Conservation (phyloP, 2,888 invertebrate species). For the Bellardia pandia region DNA sequence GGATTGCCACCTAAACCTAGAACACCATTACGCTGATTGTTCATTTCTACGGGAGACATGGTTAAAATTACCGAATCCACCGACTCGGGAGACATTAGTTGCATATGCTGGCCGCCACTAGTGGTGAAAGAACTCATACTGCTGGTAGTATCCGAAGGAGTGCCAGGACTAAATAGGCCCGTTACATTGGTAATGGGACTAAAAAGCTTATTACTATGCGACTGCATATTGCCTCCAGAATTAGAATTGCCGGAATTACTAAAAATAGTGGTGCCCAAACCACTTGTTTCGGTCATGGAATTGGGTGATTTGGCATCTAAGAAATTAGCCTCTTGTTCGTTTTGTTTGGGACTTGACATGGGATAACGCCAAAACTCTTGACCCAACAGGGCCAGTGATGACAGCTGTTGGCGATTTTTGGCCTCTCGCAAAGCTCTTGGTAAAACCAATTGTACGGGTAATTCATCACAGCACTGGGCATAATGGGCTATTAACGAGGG, state of each 20-base stretch:
- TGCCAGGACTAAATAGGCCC: constrained; percentile 83
- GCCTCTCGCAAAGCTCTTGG: constrained; percentile 94
- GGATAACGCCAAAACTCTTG: constrained; percentile 94
- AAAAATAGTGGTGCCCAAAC: constrained; percentile 83
- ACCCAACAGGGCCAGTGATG: constrained; percentile 94
- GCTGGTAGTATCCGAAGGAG: constrained; percentile 88
- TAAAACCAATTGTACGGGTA: constrained; percentile 94
- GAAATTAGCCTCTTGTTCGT: constrained; percentile 75
- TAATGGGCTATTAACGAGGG: constrained; percentile 97
- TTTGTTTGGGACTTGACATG: constrained; percentile 89
- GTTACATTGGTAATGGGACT: constrained; percentile 76
- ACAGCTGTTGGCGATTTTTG: constrained; percentile 94
- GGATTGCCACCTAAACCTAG: constrained; percentile 74
- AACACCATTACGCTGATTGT: constrained; percentile 75
- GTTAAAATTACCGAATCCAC: constrained; percentile 90
- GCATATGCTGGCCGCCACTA: constrained; percentile 84
- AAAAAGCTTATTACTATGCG: constrained; percentile 65
- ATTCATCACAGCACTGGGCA: constrained; percentile 96
- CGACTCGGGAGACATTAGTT: constrained; percentile 85
- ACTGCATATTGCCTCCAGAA: constrained; percentile 79
- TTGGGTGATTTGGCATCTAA: constrained; percentile 83
- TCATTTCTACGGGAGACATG: constrained; percentile 87
- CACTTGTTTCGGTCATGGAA: constrained; percentile 84
- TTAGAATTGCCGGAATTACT: constrained; percentile 78
- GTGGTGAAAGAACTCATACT: constrained; percentile 90